phyloP scores from a whole-genome alignment of 1,140 invertebrate species.

The Drosophila sp. region DNA sequence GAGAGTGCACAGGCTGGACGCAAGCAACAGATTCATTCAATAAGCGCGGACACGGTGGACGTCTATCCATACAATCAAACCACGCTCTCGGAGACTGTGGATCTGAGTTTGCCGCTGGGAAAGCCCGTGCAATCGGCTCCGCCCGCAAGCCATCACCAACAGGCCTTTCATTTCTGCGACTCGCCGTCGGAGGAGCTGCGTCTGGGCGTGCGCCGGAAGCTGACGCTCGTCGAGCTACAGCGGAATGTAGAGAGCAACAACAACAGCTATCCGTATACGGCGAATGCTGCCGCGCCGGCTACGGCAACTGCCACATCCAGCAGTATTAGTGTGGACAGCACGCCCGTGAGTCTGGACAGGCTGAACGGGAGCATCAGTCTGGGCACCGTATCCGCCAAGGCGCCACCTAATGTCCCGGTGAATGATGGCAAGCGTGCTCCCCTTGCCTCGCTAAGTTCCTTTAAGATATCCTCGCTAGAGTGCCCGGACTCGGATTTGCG shows the following conservation, averaged over 20 bases:
- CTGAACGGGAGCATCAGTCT: constrained; percentile 77
- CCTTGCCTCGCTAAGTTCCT: constrained; percentile 91
- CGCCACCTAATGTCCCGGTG: constrained; percentile 23
- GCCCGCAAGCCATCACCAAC: constrained; percentile 49
- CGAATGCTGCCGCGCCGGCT: constrained; percentile 59
- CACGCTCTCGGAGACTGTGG: constrained; percentile 32
- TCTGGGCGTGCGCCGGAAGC: constrained; percentile 70
- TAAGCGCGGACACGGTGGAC: constrained; percentile 80
- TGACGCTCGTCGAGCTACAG: constrained; percentile 75
- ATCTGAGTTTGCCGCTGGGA: constrained; percentile 47
- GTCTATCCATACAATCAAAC: constrained; percentile 79
- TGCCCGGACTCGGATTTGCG: constrained; percentile 87
- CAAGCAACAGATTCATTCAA: constrained; percentile 82
- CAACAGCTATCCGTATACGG: constrained; percentile 67
- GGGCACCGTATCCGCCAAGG: constrained; percentile 58
- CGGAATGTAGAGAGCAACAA: constrained; percentile 67
- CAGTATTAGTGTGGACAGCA: constrained; percentile 80
- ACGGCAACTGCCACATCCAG: constrained; percentile 65
- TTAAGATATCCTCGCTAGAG: constrained; percentile 88
- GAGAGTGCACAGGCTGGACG: constrained; percentile 77
- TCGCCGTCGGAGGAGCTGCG: constrained; percentile 78
- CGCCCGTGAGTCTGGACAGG: constrained; percentile 72
- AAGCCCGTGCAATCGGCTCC: constrained; percentile 68
- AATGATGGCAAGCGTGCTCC: constrained; percentile 86
- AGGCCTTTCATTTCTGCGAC: constrained; percentile 67